phyloP scores from a whole-genome alignment of 1,140 invertebrate genomes.

The Penaeus vannamei region DNA sequence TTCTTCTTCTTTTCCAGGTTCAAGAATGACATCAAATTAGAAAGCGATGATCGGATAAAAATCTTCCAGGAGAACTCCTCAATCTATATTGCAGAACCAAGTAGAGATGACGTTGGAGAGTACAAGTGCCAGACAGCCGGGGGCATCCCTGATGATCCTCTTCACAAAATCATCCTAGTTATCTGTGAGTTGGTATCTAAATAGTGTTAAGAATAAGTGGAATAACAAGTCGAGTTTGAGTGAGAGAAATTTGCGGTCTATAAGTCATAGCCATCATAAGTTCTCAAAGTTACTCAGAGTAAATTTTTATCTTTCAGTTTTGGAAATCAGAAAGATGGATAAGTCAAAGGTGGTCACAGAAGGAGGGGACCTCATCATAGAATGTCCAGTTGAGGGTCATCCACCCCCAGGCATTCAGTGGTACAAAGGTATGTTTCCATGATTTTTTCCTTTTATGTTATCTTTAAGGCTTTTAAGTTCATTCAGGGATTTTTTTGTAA shows the following conservation, averaged over 20 bases:
- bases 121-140: constrained; percentile 37
- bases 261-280: too few species aligned
- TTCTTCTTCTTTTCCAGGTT: constrained; percentile 36
- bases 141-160: constrained; percentile 17
- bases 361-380: neutral
- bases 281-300: too few species aligned
- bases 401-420: constrained; percentile 31
- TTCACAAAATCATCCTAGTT: constrained; percentile 10
- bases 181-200: constrained; percentile 43
- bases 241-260: too few species aligned
- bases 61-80: constrained; percentile 46
- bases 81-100: constrained; percentile 13
- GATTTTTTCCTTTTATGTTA: neutral
- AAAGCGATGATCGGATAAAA: constrained; percentile 18
- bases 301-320: constrained; percentile 14
- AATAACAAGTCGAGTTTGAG: too few species aligned
- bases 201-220: too few species aligned
- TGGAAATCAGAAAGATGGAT: constrained; percentile 51
- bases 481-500: neutral
- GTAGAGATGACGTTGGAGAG: constrained; percentile 26
- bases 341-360: constrained; percentile 21
- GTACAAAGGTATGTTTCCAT: constrained; percentile 41
- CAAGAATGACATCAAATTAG: constrained; percentile 16
- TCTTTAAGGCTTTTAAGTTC: neutral
- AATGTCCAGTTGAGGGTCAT: constrained; percentile 49